phyloP scores from a whole-genome alignment of 2,113 vertebrate genomes.

The Salvelinus namaycush region DNA sequence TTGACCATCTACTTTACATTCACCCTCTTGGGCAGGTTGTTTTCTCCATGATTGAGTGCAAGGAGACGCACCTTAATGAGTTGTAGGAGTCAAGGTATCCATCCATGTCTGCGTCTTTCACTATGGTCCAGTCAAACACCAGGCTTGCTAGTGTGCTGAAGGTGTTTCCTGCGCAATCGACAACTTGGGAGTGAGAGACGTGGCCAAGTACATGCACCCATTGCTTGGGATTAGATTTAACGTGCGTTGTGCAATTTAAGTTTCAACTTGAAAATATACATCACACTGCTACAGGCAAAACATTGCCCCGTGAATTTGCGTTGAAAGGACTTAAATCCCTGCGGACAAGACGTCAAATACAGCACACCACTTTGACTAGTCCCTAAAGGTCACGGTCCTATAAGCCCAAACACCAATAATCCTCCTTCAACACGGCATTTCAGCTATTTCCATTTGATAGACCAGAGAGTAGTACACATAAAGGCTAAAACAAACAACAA shows the following conservation, averaged over 20 bases:
- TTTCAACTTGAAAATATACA: too few species aligned
- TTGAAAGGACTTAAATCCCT: conserved; percentile 3
- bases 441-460: conserved; percentile 24
- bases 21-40: not conserved
- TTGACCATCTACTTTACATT: too few species aligned
- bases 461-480: conserved; percentile 28
- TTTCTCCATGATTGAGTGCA: not conserved
- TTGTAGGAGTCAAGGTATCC: conserved; percentile 87
- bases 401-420: conserved; percentile 20
- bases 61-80: conserved; percentile 79
- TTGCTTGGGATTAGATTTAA: too few species aligned
- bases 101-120: conserved; percentile 83
- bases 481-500: conserved; percentile 45
- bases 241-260: too few species aligned
- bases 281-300: too few species aligned
- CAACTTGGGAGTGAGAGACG: not conserved
- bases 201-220: not conserved
- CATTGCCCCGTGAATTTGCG: too few species aligned
- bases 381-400: conserved; percentile 2
- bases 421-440: conserved; percentile 27
- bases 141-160: conserved; percentile 93
- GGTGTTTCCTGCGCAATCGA: conserved; percentile 84
- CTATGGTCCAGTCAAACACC: conserved; percentile 91
- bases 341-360: not conserved
- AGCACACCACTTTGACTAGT: conserved; percentile 12